phyloP scores from a whole-genome alignment of 2,113 vertebrate genomes.

The Ceyx cyanopectus region DNA sequence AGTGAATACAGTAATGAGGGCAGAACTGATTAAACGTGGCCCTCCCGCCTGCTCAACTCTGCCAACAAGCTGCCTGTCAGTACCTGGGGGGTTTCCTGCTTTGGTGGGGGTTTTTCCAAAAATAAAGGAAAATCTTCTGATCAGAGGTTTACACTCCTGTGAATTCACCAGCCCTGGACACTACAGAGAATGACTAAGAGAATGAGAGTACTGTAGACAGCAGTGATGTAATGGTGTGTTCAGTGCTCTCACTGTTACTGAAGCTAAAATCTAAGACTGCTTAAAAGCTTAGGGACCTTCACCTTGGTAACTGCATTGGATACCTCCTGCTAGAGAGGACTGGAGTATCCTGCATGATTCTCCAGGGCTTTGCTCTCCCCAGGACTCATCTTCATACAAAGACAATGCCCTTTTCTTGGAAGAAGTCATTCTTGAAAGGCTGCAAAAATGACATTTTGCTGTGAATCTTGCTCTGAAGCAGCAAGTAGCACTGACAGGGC shows the following conservation, averaged over 20 bases:
- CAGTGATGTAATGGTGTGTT: not conserved
- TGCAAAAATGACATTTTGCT: not conserved
- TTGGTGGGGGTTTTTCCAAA: not conserved
- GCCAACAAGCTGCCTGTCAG: constrained; percentile 29
- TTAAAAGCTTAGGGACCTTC: not conserved
- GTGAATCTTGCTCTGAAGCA: not conserved
- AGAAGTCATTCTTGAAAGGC: not conserved
- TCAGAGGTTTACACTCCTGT: not conserved
- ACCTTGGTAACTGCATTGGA: not conserved
- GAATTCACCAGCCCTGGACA: not conserved
- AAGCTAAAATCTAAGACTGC: not conserved
- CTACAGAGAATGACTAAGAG: not conserved
- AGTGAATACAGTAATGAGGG: constrained; percentile 52
- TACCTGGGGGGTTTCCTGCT: not conserved
- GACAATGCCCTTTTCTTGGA: not conserved
- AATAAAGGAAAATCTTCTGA: not conserved
- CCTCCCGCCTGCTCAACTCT: constrained; percentile 32
- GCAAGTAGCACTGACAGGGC: not conserved
- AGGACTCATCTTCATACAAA: not conserved
- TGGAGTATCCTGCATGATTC: not conserved
- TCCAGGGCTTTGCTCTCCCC: not conserved
- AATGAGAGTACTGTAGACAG: not conserved
- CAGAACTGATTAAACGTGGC: constrained; percentile 65
- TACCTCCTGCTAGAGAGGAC: not conserved
- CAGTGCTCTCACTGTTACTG: not conserved